Evolutionary conservation across 2,888 invertebrate genomes (phyloP), one percentile per base, ranked within the genome.

Genomic region (Parthenolecanium corni): DNA sequence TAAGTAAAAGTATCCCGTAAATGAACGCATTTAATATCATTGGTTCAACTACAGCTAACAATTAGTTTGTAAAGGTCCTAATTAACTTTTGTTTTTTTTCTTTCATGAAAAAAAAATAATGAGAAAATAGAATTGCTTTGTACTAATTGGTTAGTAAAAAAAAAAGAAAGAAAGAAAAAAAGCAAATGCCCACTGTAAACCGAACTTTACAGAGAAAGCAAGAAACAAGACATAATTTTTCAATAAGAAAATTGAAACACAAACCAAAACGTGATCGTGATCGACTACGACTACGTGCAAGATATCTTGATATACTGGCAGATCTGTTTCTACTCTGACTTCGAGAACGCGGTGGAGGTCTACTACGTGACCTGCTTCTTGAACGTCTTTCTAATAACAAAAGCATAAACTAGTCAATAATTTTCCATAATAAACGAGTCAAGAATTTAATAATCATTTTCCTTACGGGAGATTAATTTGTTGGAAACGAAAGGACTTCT

Each of bases 401-500:
- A 49, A 49, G 9, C 31, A 31, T 9, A 31, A 14, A 42, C 44
- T 9, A 16, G 14, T 14, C 14, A 49, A 16, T 18, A 49, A 18
- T 16, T 4, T 2, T 4, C 49, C 49, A 49, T 11, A 5, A 21
- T 21, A 4, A 14, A 49, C 9, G 4, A 6, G 23, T 23, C 12
- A 49, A 11, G 4, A 49, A 12, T 4, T 6, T 2, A 12, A 36
- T 36, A 38, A 53, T 52, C 18, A 36, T 16, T 16, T 18, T 47
- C 18, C 57, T 57, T 24, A 57, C 57, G 57, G 31, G 57, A 31
- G 9, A 9, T 31, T 12, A 57, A 20, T 47, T 47, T 57, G 12
- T 9, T 57, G 14, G 57, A 46, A 14, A 57, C 46, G 14, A 57
- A 57, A 18, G 57, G 57, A 36, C 57, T 57, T 36, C 57, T 57